phyloP scores from a whole-genome alignment of 2,113 vertebrate species.

The Myotis davidii region DNA sequence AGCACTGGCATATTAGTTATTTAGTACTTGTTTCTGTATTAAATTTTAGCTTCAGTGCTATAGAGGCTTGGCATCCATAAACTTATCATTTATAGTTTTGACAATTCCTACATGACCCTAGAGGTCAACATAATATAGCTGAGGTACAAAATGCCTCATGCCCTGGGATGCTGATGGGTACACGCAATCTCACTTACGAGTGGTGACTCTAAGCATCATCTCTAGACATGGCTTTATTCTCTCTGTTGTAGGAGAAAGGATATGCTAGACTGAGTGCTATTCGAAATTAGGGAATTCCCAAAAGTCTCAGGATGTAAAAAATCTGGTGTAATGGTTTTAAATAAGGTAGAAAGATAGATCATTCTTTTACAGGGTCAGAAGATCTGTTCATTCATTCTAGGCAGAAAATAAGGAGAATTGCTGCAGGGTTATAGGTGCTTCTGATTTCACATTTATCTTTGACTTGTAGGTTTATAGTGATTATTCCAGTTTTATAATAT shows the following conservation, averaged over 20 bases:
- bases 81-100: conserved; percentile 10
- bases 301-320: conserved; percentile 6
- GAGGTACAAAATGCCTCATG: background rate
- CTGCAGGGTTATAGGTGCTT: background rate
- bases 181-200: background rate
- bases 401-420: background rate
- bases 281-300: background rate
- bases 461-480: conserved; percentile 6
- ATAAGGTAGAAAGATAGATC: background rate
- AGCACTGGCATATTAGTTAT: background rate
- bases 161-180: background rate
- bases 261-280: background rate
- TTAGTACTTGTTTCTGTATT: background rate
- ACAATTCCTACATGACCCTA: background rate
- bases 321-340: background rate
- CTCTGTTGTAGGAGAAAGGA: background rate
- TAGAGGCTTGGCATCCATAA: background rate
- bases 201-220: background rate
- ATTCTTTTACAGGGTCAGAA: background rate
- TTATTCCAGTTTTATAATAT: conserved; percentile 14
- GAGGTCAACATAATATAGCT: background rate
- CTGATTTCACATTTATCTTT: background rate
- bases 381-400: background rate
- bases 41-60: background rate
- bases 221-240: background rate